phyloP scores from a whole-genome alignment of 37 sponge, comb jelly and placozoan species.

The Ianthella basta region DNA sequence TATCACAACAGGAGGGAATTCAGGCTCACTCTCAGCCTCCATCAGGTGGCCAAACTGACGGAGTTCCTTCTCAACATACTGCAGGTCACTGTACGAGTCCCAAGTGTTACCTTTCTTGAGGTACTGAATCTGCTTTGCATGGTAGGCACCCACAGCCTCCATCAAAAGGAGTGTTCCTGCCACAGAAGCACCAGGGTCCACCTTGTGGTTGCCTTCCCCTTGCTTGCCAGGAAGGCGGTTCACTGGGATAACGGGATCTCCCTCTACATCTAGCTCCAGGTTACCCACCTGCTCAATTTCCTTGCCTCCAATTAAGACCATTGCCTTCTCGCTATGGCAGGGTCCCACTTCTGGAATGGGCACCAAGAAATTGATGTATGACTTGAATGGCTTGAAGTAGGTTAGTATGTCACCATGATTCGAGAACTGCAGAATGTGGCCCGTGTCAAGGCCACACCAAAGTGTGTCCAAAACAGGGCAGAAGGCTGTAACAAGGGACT shows the following conservation, averaged over 20 bases:
- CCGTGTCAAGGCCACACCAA: conserved; percentile 13
- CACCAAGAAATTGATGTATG: conserved; percentile 4
- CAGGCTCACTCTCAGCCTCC: background rate
- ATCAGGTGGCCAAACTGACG: background rate
- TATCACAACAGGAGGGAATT: background rate
- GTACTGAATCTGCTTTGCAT: conserved; percentile 23
- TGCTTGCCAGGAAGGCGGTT: background rate
- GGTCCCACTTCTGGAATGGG: conserved; percentile 11
- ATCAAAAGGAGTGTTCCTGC: background rate
- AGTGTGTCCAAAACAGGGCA: conserved; percentile 20
- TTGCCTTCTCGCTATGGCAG: background rate
- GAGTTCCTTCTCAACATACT: background rate
- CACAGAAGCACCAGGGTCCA: too few species aligned
- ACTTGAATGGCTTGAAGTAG: background rate
- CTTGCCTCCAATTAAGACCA: conserved; percentile 11
- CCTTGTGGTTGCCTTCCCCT: background rate
- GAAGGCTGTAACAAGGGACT: conserved; percentile 7
- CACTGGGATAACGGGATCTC: too few species aligned
- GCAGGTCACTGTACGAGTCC: background rate
- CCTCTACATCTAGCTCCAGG: conserved; percentile 1
- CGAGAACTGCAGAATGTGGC: conserved; percentile 22
- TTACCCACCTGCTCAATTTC: background rate
- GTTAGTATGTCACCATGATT: background rate
- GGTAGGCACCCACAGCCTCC: conserved; percentile 24
- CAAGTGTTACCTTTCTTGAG: background rate